Evolutionary conservation across 2,888 invertebrate species (phyloP), one percentile per base, ranked within the genome.

Genomic region (Mactromeris polynyma): DNA sequence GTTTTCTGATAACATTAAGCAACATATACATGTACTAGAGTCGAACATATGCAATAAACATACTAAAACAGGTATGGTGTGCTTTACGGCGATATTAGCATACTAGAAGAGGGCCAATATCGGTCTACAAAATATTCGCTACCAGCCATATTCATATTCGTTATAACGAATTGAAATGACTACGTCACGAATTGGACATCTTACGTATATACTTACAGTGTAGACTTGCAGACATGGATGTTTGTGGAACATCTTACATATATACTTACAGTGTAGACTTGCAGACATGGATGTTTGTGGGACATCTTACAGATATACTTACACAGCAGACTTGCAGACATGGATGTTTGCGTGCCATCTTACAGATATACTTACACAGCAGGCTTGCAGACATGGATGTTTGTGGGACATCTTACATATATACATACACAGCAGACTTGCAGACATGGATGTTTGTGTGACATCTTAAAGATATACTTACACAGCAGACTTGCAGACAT

Each of bases 231-330:
- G 88, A 88, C 40, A 91, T 36, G 0, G 93, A 93, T 1, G 92
- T 93, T 64, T 88, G 91, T 38, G 93, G 38, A 40, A 31, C 1
- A 1, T 58, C n/a, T n/a, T n/a, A n/a, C n/a, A n/a, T 7, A n/a
- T 2, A 31, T 80, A 84, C 93, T 91, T 88, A 93, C 93, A 92
- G 7, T 91, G 69, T 40, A 90, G 80, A 73, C 92, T 92, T 6
- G 92, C 89, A 26, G 88, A 88, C 40, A 91, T 36, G 0, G 93
- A 93, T 1, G 93, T 93, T 64, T 88, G 91, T 38, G 93, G 93
- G 33, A 92, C 92, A 64, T 89, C 11, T n/a, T n/a, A n/a, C n/a
- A n/a, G n/a, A 42, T 42, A 31, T 80, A 84, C 93, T 91, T 88
- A 93, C 93, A 92, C 14, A 92, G 69, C 36, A 90, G 80, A 73